Base-by-base conservation (phyloP, 1,140 invertebrate species). In the Dermatophagoides farinae region DNA sequence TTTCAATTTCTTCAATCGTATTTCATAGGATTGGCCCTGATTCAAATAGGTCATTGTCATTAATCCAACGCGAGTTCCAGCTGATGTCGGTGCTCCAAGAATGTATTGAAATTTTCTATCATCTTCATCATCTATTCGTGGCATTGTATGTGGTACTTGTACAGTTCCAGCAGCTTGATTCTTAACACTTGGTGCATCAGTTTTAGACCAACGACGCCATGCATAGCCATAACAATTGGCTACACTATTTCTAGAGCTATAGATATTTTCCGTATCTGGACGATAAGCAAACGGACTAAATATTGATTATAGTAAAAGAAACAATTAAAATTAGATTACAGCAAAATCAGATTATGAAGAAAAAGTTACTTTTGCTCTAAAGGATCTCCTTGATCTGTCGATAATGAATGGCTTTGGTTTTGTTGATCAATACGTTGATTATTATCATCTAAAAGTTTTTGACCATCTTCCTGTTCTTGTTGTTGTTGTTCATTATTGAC, bases 41-140 rank as follows among this genome's bases (percentile, higher is more conserved):
- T 96, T 96, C 14, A 97, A 74, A 72, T 96, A 97, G 0, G 91
- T 95, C 16, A 96, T 74, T 0, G 88, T 91, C 71, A 95, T 90
- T 72, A 95, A 90, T 72, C 88, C 90, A 60, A 88, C 78, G 73
- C 95, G 95, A 0, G 87, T 92, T 14, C 90, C 90, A 67, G 93
- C 89, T 1, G 89, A 93, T 0, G 91, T 96, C 4, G 90, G 86
- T 23, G 91, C 91, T 11, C 86, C 87, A 65, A 97, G 75, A 47
- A 95, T 85, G 70, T 93, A 96, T 70, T 96, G 89, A 72, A 95
- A 95, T 65, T 52, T 52, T 6, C 60, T 31, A 25, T 43, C 41
- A 5, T 38, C 38, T 11, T 20, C 22, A 20, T 50, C n/a, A 11
- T 16, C 18, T 6, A 52, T 43, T 23, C 11, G 39, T 37, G 64